Percentiles rank a stretch among this genome's conserved stretches.
These are phyloP conservation scores for Panthera leo DNA, from an alignment of 2,113 vertebrate genomes.

Conservation along the genomic window DNA sequence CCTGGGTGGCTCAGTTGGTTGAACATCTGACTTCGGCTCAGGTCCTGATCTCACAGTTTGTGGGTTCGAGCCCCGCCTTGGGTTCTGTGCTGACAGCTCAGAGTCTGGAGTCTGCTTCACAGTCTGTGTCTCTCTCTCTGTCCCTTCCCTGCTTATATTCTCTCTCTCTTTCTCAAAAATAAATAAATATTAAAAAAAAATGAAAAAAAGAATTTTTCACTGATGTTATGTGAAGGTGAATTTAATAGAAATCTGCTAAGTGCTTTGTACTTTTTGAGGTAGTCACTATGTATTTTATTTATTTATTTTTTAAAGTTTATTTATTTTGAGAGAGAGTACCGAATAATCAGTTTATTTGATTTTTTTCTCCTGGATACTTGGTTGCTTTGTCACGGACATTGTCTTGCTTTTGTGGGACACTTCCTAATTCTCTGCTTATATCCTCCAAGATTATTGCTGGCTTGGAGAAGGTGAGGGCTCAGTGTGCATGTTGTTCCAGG, in stretches of 20 bases:
- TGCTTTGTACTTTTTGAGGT: neutral
- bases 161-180: neutral
- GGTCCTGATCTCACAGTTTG: too few species aligned
- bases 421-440: neutral
- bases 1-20: too few species aligned
- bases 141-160: neutral
- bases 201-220: too few species aligned
- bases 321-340: too few species aligned
- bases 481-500: neutral
- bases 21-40: too few species aligned
- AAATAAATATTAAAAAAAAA: neutral
- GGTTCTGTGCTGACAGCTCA: too few species aligned
- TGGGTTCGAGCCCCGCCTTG: too few species aligned
- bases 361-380: neutral
- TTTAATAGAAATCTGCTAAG: slow-evolving; percentile 14
- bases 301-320: neutral
- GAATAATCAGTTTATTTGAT: neutral
- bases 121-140: neutral
- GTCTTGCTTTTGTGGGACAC: neutral
- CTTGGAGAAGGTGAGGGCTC: neutral
- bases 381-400: neutral
- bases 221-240: neutral
- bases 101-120: too few species aligned
- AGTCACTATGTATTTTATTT: neutral
- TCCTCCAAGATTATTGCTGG: neutral